Evolutionary conservation across 2,888 invertebrate species (phyloP).

Genomic region (Sminthurinus aureus): DNA sequence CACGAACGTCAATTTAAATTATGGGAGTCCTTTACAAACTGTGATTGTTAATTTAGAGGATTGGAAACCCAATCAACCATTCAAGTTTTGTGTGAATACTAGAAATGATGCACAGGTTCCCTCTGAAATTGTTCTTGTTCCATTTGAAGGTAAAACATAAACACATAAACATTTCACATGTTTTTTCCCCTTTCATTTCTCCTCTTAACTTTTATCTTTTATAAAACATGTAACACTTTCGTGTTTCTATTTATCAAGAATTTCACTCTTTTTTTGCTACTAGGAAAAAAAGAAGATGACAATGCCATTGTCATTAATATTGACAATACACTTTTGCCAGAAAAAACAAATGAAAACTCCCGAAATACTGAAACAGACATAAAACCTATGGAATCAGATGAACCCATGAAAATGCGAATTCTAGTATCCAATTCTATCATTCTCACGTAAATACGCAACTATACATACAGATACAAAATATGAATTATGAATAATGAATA

Average conservation of each 20-base stretch:
- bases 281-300: not conserved
- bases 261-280: not conserved
- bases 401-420: slow-evolving; percentile 8
- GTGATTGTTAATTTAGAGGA: slow-evolving; percentile 24
- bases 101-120: not conserved
- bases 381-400: not conserved
- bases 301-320: not conserved
- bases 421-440: slow-evolving; percentile 3
- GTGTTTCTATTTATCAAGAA: not conserved
- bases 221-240: too few species aligned
- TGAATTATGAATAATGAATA: not conserved
- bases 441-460: not conserved
- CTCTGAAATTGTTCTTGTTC: slow-evolving; percentile 11
- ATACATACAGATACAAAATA: too few species aligned
- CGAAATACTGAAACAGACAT: not conserved
- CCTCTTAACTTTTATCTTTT: too few species aligned
- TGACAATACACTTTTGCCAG: not conserved
- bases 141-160: not conserved
- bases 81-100: slow-evolving; percentile 4
- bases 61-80: slow-evolving; percentile 19
- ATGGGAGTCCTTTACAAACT: slow-evolving; percentile 17
- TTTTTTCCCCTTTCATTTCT: too few species aligned
- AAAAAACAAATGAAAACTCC: not conserved
- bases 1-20: not conserved
- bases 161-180: too few species aligned